Evolutionary conservation across 1,140 invertebrate species (phyloP).

Genomic region (Plutomurus gul): DNA sequence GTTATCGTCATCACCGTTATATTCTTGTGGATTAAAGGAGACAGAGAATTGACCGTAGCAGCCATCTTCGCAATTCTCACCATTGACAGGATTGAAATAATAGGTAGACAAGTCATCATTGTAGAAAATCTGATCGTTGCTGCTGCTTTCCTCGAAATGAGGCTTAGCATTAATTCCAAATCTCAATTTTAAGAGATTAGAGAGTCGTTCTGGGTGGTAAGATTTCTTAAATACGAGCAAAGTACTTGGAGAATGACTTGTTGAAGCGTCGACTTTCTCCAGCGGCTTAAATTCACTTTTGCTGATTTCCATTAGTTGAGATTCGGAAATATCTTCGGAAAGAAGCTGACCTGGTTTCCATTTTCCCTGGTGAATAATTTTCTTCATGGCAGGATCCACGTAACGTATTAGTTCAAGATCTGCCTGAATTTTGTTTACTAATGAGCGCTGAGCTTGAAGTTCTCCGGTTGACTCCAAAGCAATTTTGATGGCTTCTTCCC

Average conservation of each 20-base stretch:
- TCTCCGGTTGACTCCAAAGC: slow-evolving; percentile 33
- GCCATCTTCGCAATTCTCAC: slow-evolving; percentile 31
- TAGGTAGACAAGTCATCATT: slow-evolving; percentile 37
- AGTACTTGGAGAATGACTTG: background rate
- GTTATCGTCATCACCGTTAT: slow-evolving; percentile 1
- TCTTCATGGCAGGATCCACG: slow-evolving; percentile 1
- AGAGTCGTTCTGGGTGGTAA: slow-evolving; percentile 40
- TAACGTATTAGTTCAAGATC: slow-evolving; percentile 34
- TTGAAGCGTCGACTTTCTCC: background rate
- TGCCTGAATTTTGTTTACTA: slow-evolving; percentile 27
- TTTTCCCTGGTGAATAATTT: slow-evolving; percentile 21
- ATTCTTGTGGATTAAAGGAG: slow-evolving; percentile 2
- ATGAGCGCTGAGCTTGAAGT: background rate
- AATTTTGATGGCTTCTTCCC: slow-evolving; percentile 39
- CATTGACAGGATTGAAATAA: slow-evolving; percentile 38
- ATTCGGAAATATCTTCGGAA: slow-evolving; percentile 6
- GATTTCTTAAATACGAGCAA: slow-evolving; percentile 29
- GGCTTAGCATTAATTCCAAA: slow-evolving; percentile 36
- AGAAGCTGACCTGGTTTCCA: slow-evolving; percentile 38
- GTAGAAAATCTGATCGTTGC: slow-evolving; percentile 20
- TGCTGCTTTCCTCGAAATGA: background rate
- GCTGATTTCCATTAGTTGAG: slow-evolving; percentile 20
- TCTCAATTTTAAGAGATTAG: slow-evolving; percentile 15
- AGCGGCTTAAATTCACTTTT: slow-evolving; percentile 37
- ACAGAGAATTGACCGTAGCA: slow-evolving; percentile 33